Evolutionary conservation across 2,797 vertebrate genomes (phyloP), one percentile per base, ranked within the genome.

Genomic region (Prionace glauca): DNA sequence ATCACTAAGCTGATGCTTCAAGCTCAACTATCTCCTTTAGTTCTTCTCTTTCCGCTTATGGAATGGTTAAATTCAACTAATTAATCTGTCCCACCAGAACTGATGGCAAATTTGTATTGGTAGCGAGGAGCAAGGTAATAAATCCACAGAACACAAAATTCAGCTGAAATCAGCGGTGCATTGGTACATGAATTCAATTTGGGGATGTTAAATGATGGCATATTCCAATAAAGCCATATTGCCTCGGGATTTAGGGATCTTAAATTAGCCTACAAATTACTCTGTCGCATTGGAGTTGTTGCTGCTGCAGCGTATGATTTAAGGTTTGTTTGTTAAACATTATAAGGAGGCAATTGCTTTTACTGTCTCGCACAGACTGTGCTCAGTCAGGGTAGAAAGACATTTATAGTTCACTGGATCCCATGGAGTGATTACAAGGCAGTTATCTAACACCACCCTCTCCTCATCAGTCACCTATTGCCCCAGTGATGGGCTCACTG

Each of bases 201-300:
- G 50, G 3, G 18, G 93, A 95, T 95, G 93, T 45, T 77, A 95
- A 95, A 95, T 60, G 71, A 56, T n/a, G 72, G 26, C 69, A 95
- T n/a, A 56, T 77, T 95, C 45, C 72, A 95, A 95, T 95, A 95
- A 95, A 95, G 16, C 8, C 26, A 95, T 95, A 95, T 95, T 95
- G 67, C 71, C 72, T 95, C 56, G 72, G 71, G 71, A 77, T 95
- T 77, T 72, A 56, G 93, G 93, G 45, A 60, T 26, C 26, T 29
- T 50, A 77, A 95, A 60, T 60, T 95, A 77, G 90, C 71, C 71
- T 18, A 56, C 45, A 32, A 77, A 77, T 95, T 95, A 95, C 45
- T 60, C 29, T 69, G 71, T 14, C 32, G 71, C 26, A 60, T 77
- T 77, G 77, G 77, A 77, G 29, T 60, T 56, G 26, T 29, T 95